Evolutionary conservation across 2,113 vertebrate species (phyloP).

Genomic region (Agapornis roseicollis): DNA sequence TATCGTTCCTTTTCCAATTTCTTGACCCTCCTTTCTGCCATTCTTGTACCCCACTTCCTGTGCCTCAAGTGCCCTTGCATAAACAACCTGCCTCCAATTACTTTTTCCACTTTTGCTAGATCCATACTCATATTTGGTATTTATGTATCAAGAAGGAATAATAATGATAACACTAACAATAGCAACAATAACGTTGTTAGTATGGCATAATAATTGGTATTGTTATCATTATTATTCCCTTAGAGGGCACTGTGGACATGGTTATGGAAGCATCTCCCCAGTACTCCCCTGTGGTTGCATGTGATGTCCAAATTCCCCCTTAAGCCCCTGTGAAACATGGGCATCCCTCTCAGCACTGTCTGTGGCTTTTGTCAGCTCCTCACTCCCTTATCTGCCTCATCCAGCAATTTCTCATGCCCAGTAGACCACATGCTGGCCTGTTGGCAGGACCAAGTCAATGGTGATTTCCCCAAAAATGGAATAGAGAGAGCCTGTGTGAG

Average conservation of each 20-base stretch:
- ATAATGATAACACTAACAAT: background rate
- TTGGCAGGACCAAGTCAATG: background rate
- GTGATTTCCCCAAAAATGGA: background rate
- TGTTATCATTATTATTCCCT: background rate
- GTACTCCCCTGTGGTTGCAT: background rate
- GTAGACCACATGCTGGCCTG: background rate
- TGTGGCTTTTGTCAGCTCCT: background rate
- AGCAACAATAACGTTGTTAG: background rate
- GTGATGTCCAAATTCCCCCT: background rate
- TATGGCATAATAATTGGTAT: background rate
- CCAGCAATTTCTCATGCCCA: background rate
- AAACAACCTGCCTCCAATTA: background rate
- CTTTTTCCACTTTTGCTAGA: background rate
- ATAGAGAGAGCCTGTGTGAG: background rate
- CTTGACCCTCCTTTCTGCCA: background rate
- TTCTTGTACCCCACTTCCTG: background rate
- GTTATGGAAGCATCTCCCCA: background rate
- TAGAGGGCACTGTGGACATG: background rate
- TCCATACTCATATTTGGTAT: background rate
- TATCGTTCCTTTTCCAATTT: background rate
- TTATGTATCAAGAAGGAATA: background rate
- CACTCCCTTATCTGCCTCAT: background rate
- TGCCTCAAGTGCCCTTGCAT: background rate
- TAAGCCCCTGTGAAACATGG: background rate
- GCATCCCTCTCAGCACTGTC: background rate